Conservation (phyloP, 2,888 invertebrate species). For the Oxyteleia sp. region DNA sequence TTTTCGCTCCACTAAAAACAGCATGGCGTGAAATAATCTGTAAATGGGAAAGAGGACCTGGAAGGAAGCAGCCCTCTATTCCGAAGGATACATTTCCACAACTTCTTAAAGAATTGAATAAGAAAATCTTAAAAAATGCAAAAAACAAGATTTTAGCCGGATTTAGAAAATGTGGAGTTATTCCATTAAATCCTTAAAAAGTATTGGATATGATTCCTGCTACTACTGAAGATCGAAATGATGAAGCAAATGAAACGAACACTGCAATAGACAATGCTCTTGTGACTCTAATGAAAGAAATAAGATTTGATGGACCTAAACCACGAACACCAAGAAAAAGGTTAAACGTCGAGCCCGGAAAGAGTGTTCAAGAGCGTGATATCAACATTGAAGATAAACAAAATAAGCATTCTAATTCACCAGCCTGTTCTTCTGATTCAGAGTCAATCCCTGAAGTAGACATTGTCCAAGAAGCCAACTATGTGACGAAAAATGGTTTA, state of each 20-base stretch:
- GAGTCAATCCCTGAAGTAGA: slow-evolving; percentile 18
- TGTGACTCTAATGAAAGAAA: slow-evolving; percentile 20
- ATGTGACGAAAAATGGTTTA: slow-evolving; percentile 8
- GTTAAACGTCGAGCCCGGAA: slow-evolving; percentile 9
- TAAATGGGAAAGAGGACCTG: slow-evolving; percentile 76
- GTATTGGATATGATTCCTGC: slow-evolving; percentile 7
- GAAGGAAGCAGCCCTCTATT: slow-evolving; percentile 48
- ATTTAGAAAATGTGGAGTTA: slow-evolving; percentile 34
- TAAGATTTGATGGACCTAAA: slow-evolving; percentile 19
- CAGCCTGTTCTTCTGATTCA: slow-evolving; percentile 11
- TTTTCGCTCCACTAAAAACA: slow-evolving; percentile 76
- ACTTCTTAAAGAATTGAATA: slow-evolving; percentile 49
- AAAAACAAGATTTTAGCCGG: slow-evolving; percentile 24
- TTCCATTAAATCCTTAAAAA: slow-evolving; percentile 17
- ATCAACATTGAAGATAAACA: slow-evolving; percentile 7
- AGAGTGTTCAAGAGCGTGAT: slow-evolving; percentile 12
- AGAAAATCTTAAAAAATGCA: slow-evolving; percentile 15
- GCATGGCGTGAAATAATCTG: slow-evolving; percentile 76
- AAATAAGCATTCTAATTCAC: slow-evolving; percentile 4
- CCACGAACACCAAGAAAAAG: slow-evolving; percentile 15
- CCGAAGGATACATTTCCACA: slow-evolving; percentile 68
- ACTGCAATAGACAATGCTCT: not conserved
- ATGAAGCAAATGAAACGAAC: no score
- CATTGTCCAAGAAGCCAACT: slow-evolving; percentile 7
- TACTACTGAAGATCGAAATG: no score